A percentile compares a stretch with the other conserved stretches of the same genome.
Evolutionary conservation across 2,888 invertebrate genomes (phyloP).

Genomic region (Luperina nickerlii): DNA sequence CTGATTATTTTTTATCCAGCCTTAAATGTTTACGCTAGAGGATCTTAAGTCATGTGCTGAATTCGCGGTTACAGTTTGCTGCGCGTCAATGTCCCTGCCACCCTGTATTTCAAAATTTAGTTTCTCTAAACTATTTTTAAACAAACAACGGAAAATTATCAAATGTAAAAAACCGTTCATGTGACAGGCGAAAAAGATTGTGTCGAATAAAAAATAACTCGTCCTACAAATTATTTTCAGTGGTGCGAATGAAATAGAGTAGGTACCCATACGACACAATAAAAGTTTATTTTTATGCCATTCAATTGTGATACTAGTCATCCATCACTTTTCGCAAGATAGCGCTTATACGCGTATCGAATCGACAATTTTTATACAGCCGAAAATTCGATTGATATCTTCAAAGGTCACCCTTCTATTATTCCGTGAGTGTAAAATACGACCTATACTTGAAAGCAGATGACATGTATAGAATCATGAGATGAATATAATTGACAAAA

Average conservation of each 20-base stretch:
- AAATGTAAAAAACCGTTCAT: background rate
- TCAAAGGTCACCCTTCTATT: slow-evolving; percentile 19
- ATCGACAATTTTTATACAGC: slow-evolving; percentile 20
- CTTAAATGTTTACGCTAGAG: too few relatives aligned
- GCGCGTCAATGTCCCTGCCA: too few relatives aligned
- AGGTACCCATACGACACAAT: background rate
- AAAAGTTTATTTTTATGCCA: slow-evolving; percentile 34
- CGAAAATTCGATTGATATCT: slow-evolving; percentile 28
- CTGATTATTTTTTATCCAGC: too few relatives aligned
- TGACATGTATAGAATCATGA: background rate
- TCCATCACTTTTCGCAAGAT: slow-evolving; percentile 30
- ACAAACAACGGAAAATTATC: background rate
- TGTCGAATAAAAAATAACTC: background rate
- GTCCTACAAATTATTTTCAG: background rate
- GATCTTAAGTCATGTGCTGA: background rate
- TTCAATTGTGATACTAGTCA: slow-evolving; percentile 32
- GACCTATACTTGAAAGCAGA: background rate
- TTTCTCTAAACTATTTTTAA: background rate
- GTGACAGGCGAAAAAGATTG: background rate
- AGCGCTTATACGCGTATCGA: slow-evolving; percentile 15
- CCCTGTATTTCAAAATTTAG: too few relatives aligned
- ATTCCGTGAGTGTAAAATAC: background rate
- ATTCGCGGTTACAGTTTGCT: background rate
- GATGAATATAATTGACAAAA: background rate
- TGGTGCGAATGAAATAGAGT: background rate